Conservation (phyloP, 2,797 vertebrate species). For the Luscinia megarhynchos region DNA sequence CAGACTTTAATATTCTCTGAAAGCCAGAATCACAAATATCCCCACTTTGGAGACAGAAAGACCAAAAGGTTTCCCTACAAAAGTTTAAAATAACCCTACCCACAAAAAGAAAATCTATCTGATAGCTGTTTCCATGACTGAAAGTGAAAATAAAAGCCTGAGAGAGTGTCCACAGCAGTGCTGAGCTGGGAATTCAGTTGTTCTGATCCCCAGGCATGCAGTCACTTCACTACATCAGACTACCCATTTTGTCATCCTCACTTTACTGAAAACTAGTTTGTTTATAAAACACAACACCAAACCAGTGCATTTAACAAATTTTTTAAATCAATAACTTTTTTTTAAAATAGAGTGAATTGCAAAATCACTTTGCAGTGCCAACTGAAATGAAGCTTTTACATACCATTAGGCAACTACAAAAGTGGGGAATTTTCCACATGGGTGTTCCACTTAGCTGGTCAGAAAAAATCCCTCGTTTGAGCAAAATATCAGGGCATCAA, state of each 20-base stretch:
- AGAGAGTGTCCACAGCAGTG: conserved; percentile 26
- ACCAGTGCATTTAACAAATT: conserved; percentile 24
- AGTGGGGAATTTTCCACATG: conserved; percentile 64
- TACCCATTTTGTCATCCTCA: conserved; percentile 24
- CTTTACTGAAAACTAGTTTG: conserved; percentile 22
- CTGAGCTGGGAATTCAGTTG: conserved; percentile 64
- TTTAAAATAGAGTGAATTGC: conserved; percentile 21
- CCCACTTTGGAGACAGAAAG: background rate
- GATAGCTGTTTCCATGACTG: background rate
- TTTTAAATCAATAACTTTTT: conserved; percentile 37
- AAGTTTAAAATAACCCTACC: conserved; percentile 46
- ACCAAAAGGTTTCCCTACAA: background rate
- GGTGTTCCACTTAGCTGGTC: conserved; percentile 43
- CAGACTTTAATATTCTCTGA: background rate
- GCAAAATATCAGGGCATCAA: background rate
- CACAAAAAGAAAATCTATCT: conserved; percentile 32
- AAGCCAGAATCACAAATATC: background rate
- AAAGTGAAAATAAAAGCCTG: conserved; percentile 46
- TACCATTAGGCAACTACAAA: conserved; percentile 66
- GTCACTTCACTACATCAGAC: conserved; percentile 20
- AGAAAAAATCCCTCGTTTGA: background rate
- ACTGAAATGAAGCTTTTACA: conserved; percentile 56
- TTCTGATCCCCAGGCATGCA: conserved; percentile 56
- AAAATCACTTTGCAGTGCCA: conserved; percentile 28
- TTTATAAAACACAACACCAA: conserved; percentile 29